Base-by-base conservation (phyloP, 2,888 invertebrate genomes). In the Aleiodes testaceus region DNA sequence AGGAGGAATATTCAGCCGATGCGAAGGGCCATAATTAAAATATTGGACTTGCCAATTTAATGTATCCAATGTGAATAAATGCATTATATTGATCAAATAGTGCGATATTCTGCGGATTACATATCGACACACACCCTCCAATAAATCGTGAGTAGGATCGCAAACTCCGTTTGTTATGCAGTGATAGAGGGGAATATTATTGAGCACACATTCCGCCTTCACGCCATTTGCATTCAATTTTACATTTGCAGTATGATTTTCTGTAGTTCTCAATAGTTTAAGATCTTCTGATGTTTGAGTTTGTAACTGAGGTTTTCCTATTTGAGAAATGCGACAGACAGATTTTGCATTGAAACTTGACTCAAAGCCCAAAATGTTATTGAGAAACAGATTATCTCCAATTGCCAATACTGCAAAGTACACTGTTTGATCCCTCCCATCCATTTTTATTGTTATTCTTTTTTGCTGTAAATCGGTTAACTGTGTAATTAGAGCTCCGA, bases 361-460 rank as follows among this genome's bases (percentile, higher is more conserved):
- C 12, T 30, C 16, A 49, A 71, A 64, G n/a, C 68, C 73, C 11
- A 71, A 55, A 12, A 55, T 36, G 2, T 22, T 36, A 36, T 74
- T 63, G 6, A 68, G 36, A 6, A 65, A 55, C 26, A 71, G 42
- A 14, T 72, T 72, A 49, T 72, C 71, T 2, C 67, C 71, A 18
- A 72, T 20, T 14, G 44, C 18, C n/a, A 42, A 59, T 30, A 66
- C 42, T 30, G 47, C 20, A 61, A 72, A 72, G 49, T 63, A 67
- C 12, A 72, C 50, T 11, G 50, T 36, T 18, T 18, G 26, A 12
- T 72, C 14, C 30, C 12, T n/a, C 5, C 42, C 26, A 14, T 49
- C 42, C 6, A n/a, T 18, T 9, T 36, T 45, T n/a, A 72, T n/a
- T 6, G 11, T 26, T 20, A 72, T 59, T 12, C 70, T 65, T 20